Evolutionary conservation across 2,888 invertebrate species (phyloP), one percentile per base, ranked within the genome.

Genomic region (Apodemia mormo): DNA sequence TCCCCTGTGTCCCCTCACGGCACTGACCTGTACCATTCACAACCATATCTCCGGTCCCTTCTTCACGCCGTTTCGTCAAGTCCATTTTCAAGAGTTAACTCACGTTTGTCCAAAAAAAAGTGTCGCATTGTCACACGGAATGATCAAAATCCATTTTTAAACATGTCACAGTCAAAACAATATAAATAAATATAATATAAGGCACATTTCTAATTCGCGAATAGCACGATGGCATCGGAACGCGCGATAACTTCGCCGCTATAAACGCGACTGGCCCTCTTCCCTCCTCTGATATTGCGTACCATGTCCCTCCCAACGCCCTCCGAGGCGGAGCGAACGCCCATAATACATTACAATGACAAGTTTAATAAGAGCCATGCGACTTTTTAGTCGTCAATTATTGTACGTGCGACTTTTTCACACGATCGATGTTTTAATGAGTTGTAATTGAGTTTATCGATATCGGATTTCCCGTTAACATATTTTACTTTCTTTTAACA

Each of bases 261-360:
- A 85, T 82, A 83, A 84, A 77, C 83, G 83, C 89, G 85, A 93
- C 92, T 93, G 90, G 85, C 83, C 85, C 89, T 88, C 90, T 84
- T 83, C 82, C 87, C 89, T 89, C 90, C 83, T 86, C 87, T 76
- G 78, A 70, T 74, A 77, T 74, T 77, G 79, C 80, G 79, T 80
- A 81, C 83, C 81, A 78, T 78, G 85, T 83, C 84, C 91, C 92
- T 90, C 91, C 90, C 90, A 83, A 87, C 90, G 90, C 90, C 90
- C 85, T 82, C 78, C 10, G 76, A 82, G 89, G 88, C 88, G 88
- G 85, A 76, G 86, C 82, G 73, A 72, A 77, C 86, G 85, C 87
- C 88, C 86, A 80, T 12, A 58, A 61, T 33, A 61, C 33, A 61
- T 79, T 76, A 65, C 66, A 69, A 69, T 73, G 67, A 72, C 73